Percentiles rank a stretch among this genome's conserved stretches.
These are phyloP conservation scores for Tenthredo distinguenda DNA, from an alignment of 2,888 invertebrate genomes.

Conservation along the genomic window DNA sequence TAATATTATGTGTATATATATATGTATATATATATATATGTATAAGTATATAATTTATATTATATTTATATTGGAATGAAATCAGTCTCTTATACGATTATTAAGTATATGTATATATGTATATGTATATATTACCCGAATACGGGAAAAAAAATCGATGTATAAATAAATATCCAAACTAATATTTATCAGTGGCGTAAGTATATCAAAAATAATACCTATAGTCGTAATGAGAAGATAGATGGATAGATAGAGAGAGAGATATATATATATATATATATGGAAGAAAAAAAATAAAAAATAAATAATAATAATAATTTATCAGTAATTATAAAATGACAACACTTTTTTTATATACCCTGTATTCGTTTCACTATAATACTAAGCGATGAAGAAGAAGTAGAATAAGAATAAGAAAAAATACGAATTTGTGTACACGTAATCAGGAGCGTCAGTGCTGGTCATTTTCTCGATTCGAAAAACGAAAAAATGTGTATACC, in stretches of 20 bases:
- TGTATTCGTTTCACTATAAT: conserved; percentile 60
- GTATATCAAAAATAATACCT: not conserved
- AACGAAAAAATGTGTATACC: too few species aligned
- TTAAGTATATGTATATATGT: not conserved
- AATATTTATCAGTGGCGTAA: not conserved
- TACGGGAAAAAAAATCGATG: not conserved
- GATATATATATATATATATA: not conserved
- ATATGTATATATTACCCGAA: not conserved
- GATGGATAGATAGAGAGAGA: not conserved
- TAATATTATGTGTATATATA: not conserved
- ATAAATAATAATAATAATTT: not conserved
- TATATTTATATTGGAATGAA: conserved; percentile 4
- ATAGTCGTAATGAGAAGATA: not conserved
- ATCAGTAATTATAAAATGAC: conserved; percentile 48
- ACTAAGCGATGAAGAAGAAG: not conserved
- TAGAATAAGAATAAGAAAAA: not conserved
- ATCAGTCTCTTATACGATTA: conserved; percentile 11
- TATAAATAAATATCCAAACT: too few species aligned
- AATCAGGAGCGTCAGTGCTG: not conserved
- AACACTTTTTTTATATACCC: conserved; percentile 56
- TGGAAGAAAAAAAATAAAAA: not conserved
- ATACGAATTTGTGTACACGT: not conserved
- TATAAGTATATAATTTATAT: too few species aligned
- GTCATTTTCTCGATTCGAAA: not conserved
- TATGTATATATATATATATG: not conserved